These are phyloP conservation scores for Drosophila mulleri DNA, from an alignment of 2,888 invertebrate genomes.

Conservation along the genomic window DNA sequence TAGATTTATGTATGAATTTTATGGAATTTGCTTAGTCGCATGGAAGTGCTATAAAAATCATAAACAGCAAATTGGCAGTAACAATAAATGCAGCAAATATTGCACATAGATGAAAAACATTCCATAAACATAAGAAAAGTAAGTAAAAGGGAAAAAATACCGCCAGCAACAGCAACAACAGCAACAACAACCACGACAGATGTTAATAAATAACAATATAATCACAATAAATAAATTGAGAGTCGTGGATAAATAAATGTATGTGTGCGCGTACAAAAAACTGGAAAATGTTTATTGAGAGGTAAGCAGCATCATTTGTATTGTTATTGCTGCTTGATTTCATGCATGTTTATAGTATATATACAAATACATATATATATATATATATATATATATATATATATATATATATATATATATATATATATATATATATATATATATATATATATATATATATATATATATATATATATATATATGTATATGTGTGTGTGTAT, in stretches of 20 bases:
- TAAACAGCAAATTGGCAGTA: slow-evolving; percentile 51
- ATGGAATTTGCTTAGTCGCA: slow-evolving; percentile 67
- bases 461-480: too few relatives aligned
- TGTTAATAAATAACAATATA: slow-evolving; percentile 54
- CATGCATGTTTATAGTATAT: background rate
- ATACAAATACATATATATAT: background rate
- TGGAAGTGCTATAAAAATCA: slow-evolving; percentile 73
- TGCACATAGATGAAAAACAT: slow-evolving; percentile 16
- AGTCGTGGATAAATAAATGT: slow-evolving; percentile 12
- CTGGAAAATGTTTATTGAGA: slow-evolving; percentile 44
- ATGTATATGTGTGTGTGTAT: background rate
- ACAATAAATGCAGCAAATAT: slow-evolving; percentile 36
- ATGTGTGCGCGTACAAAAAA: slow-evolving; percentile 19
- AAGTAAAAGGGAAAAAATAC: slow-evolving; percentile 20
- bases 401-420: too few relatives aligned
- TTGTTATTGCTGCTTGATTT: slow-evolving; percentile 29
- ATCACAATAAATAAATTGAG: slow-evolving; percentile 48
- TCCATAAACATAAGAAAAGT: slow-evolving; percentile 20
- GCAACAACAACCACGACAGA: slow-evolving; percentile 22
- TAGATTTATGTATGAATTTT: slow-evolving; percentile 60
- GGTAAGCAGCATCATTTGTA: slow-evolving; percentile 46
- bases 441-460: background rate
- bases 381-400: background rate
- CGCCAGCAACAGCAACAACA: background rate
- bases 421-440: background rate